Percentiles rank a stretch among this genome's conserved stretches.
Evolutionary conservation across 37 sponge, comb jelly and placozoan genomes (phyloP).

Genomic region (Beroe forskalii): DNA sequence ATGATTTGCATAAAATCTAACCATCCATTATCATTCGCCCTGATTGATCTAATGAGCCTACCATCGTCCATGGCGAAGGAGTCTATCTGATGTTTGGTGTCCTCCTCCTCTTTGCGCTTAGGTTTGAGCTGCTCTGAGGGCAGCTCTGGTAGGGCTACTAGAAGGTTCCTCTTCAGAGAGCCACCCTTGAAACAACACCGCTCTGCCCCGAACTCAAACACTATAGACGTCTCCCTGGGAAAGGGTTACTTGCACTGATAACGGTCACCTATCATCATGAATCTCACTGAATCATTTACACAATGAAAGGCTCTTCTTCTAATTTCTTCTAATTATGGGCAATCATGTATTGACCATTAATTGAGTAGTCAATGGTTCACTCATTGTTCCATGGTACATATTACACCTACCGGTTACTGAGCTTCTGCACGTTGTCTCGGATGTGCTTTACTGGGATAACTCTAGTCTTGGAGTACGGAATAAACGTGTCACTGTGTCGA

Average conservation of each 20-base stretch:
- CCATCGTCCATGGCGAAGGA: constrained; percentile 35
- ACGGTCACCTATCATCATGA: too few species aligned
- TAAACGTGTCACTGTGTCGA: constrained; percentile 4
- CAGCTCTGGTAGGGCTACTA: constrained; percentile 17
- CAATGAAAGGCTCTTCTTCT: too few species aligned
- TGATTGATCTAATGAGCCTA: too few species aligned
- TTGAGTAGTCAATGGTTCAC: too few species aligned
- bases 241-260: neutral
- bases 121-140: neutral
- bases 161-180: constrained; percentile 26
- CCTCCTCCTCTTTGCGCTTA: neutral
- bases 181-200: neutral
- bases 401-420: constrained; percentile 10
- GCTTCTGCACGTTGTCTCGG: constrained; percentile 5
- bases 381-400: too few species aligned
- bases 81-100: neutral
- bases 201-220: constrained; percentile 1
- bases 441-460: neutral
- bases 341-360: too few species aligned
- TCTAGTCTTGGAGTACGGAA: constrained; percentile 15
- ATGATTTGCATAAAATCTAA: too few species aligned
- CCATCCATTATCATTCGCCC: too few species aligned
- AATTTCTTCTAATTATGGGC: too few species aligned
- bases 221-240: constrained; percentile 10
- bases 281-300: too few species aligned